Conservation (phyloP, 2,888 invertebrate species). For the Nineta flava region DNA sequence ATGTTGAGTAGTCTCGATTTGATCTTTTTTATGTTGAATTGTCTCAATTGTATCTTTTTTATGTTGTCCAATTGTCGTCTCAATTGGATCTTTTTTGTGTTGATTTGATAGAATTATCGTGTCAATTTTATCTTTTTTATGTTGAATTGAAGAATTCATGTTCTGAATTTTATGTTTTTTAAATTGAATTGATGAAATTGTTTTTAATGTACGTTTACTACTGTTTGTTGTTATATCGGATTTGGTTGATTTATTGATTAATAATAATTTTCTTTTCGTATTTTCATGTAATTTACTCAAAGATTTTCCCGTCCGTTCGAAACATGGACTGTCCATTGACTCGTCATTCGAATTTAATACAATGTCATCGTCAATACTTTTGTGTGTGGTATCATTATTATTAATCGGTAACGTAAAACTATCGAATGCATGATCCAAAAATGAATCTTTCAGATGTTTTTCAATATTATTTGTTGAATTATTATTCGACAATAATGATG, state of each 20-base stretch:
- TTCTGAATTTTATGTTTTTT: too few relatives aligned
- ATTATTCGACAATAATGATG: too few relatives aligned
- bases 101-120: too few relatives aligned
- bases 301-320: background rate
- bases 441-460: background rate
- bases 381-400: too few relatives aligned
- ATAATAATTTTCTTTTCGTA: background rate
- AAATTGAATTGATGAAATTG: constrained; percentile 9
- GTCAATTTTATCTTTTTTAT: too few relatives aligned
- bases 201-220: constrained; percentile 5
- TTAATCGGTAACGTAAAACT: background rate
- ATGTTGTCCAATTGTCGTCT: too few relatives aligned
- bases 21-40: too few relatives aligned
- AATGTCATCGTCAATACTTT: background rate
- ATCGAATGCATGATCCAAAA: background rate
- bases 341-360: background rate
- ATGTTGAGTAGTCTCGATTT: too few relatives aligned
- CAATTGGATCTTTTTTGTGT: too few relatives aligned
- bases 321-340: background rate
- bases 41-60: too few relatives aligned
- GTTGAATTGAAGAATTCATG: too few relatives aligned
- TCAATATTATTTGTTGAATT: too few relatives aligned
- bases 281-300: background rate
- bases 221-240: background rate
- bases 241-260: background rate